phyloP scores from a whole-genome alignment of 2,888 invertebrate genomes.

The Endotricha flammealis region DNA sequence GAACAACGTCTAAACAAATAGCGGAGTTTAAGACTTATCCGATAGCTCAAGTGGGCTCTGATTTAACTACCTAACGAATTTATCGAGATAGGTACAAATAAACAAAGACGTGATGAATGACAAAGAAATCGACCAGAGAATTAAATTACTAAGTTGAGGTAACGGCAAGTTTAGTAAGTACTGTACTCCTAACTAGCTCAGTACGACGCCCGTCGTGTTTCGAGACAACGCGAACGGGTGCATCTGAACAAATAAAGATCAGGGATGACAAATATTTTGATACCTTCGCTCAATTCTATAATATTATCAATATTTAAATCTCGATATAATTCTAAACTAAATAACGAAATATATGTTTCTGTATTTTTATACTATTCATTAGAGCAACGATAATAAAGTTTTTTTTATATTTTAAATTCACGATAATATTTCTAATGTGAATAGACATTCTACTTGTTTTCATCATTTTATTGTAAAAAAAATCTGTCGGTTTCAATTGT shows the following conservation, averaged over 20 bases:
- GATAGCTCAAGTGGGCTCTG: conserved; percentile 33
- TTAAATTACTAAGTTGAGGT: conserved; percentile 30
- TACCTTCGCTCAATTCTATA: no score
- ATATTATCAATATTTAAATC: no score
- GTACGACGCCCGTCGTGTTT: conserved; percentile 16
- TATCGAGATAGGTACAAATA: neutral
- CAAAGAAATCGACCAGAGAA: conserved; percentile 21
- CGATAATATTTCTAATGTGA: no score
- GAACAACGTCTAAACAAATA: conserved; percentile 38
- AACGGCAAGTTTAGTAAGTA: conserved; percentile 35
- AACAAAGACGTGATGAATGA: conserved; percentile 1
- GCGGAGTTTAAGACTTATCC: conserved; percentile 34
- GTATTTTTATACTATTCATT: no score
- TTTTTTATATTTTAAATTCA: no score
- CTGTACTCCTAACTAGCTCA: conserved; percentile 27
- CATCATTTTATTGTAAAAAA: no score
- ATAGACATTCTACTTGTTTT: no score
- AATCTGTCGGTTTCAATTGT: no score
- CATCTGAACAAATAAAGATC: conserved; percentile 22
- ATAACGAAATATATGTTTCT: no score
- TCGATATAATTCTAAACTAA: no score
- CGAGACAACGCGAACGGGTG: conserved; percentile 21
- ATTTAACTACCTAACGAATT: conserved; percentile 32
- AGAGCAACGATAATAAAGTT: no score
- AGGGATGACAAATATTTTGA: neutral